These are phyloP conservation scores for Chlorops oryzae DNA, from an alignment of 1,140 invertebrate genomes.

Conservation along the genomic window DNA sequence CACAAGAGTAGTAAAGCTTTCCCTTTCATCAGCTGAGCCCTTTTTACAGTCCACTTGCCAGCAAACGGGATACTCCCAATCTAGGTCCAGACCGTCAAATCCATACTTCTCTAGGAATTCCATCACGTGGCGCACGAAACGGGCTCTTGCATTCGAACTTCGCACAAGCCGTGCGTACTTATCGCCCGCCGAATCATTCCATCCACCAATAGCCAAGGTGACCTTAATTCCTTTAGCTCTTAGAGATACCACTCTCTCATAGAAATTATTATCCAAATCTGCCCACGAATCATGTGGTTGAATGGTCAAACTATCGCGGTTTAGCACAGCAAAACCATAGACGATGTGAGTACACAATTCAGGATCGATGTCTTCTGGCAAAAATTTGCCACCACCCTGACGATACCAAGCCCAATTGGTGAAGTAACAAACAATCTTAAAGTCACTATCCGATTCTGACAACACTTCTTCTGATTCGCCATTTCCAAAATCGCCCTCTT, in stretches of 20 bases:
- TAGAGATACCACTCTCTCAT: slow-evolving; percentile 69
- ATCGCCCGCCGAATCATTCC: slow-evolving; percentile 82
- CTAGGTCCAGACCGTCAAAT: slow-evolving; percentile 81
- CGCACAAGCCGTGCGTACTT: slow-evolving; percentile 82
- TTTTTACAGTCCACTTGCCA: slow-evolving; percentile 81
- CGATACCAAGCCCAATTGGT: slow-evolving; percentile 93
- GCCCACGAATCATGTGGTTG: slow-evolving; percentile 84
- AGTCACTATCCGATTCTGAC: slow-evolving; percentile 38
- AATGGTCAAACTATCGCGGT: slow-evolving; percentile 66
- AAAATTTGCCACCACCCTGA: slow-evolving; percentile 70
- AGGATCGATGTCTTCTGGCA: slow-evolving; percentile 75
- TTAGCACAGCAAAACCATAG: slow-evolving; percentile 85
- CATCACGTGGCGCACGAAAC: slow-evolving; percentile 68
- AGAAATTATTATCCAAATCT: slow-evolving; percentile 83
- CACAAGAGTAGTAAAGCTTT: slow-evolving; percentile 64
- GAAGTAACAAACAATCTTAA: slow-evolving; percentile 83
- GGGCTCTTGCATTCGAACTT: slow-evolving; percentile 59
- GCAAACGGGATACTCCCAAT: slow-evolving; percentile 89
- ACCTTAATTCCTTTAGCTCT: slow-evolving; percentile 74
- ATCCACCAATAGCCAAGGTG: slow-evolving; percentile 74
- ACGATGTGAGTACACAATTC: slow-evolving; percentile 85
- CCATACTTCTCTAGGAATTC: slow-evolving; percentile 72
- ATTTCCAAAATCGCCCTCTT: slow-evolving; percentile 16
- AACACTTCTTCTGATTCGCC: slow-evolving; percentile 6
- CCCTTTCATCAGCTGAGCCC: slow-evolving; percentile 67